Evolutionary conservation across 2,888 invertebrate species (phyloP), one percentile per base, ranked within the genome.

Genomic region (Seira musarum): DNA sequence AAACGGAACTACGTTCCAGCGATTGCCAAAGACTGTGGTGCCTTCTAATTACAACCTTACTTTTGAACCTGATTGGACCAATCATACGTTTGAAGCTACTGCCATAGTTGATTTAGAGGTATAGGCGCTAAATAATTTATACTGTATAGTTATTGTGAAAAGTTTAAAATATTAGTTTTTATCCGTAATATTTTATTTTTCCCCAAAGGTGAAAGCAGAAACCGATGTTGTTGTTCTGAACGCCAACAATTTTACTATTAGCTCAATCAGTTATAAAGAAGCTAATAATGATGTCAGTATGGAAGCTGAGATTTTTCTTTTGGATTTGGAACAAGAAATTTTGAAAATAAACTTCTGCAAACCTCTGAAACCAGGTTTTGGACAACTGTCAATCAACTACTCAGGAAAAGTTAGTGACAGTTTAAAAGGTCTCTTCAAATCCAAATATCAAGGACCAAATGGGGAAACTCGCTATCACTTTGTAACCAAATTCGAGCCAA

Each of bases 341-440:
- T 92, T 92, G 1, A 92, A 91, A 2, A 89, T 96, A 82, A 88
- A 89, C 40, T 95, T 96, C 87, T 89, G 91, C 6, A 90, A 93
- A 74, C 88, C 90, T 17, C 88, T 96, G 49, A 89, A 91, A 0
- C 88, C 89, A 17, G 92, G 93, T 25, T 90, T 8, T 3, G 88
- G 87, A 6, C 81, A 80, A n/a, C 89, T 97, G 73, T 89, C 89
- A 74, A 91, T 97, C 87, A 90, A 91, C 80, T 97, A 96, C 88
- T 92, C 91, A 13, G 97, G 97, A 8, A 93, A 93, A 88, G 92
- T 97, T 72, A 96, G 96, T 88, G 96, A 97, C 88, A 95, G 95
- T 89, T 95, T 97, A 94, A 95, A 94, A 89, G 97, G 97, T 15
- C 93, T 97, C 85, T 97, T 97, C 89, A 92, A 96, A 69, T 96